phyloP scores from a whole-genome alignment of 1,140 invertebrate species.

The Megalonaias nervosa region DNA sequence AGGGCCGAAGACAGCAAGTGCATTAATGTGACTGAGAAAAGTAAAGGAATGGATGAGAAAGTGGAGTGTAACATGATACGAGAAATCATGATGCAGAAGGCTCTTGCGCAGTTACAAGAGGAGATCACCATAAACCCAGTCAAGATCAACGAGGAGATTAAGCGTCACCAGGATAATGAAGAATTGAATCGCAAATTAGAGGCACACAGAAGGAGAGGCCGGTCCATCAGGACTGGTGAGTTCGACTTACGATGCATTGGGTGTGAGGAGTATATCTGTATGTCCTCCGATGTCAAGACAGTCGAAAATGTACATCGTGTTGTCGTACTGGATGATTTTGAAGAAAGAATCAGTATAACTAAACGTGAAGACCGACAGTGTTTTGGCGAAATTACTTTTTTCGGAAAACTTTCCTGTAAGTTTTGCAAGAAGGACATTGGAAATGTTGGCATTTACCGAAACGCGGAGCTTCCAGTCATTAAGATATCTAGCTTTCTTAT shows the following conservation, averaged over 20 bases:
- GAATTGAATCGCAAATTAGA: constrained; percentile 33
- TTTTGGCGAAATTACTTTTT: constrained; percentile 26
- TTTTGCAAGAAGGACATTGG: constrained; percentile 45
- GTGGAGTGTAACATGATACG: constrained; percentile 49
- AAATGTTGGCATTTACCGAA: constrained; percentile 31
- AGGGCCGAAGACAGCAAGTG: constrained; percentile 42
- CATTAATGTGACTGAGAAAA: constrained; percentile 33
- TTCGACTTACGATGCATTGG: constrained; percentile 42
- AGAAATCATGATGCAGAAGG: constrained; percentile 51
- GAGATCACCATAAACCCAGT: constrained; percentile 19
- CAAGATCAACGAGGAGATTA: constrained; percentile 24
- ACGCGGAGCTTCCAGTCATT: constrained; percentile 37
- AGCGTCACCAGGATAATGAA: constrained; percentile 41
- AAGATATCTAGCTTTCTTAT: constrained; percentile 44
- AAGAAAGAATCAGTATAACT: constrained; percentile 13
- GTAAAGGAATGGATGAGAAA: constrained; percentile 36
- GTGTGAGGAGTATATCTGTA: constrained; percentile 40
- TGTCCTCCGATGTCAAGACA: constrained; percentile 38
- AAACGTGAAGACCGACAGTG: constrained; percentile 1
- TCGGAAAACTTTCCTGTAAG: constrained; percentile 42
- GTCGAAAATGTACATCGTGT: constrained; percentile 45
- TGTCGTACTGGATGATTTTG: constrained; percentile 30
- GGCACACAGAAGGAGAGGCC: constrained; percentile 14
- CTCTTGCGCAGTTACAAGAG: constrained; percentile 29
- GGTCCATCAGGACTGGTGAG: constrained; percentile 15